Evolutionary conservation across 2,797 vertebrate genomes (phyloP).

Genomic region (Megalops cyprinoides): DNA sequence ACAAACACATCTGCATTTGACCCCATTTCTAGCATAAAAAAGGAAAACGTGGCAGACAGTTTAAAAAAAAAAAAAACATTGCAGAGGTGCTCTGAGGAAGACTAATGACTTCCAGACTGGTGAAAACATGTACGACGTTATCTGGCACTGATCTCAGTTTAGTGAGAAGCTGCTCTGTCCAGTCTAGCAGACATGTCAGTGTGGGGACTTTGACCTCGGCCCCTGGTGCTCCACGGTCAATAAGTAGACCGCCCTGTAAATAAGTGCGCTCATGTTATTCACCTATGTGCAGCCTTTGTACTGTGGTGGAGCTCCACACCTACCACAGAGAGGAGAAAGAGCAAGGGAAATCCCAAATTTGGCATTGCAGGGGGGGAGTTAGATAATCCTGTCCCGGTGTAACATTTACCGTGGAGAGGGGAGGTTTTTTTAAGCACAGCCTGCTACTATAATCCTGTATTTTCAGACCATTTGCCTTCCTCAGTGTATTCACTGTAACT

Average conservation of each 20-base stretch:
- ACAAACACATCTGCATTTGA: background rate
- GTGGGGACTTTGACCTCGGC: slow-evolving; percentile 30
- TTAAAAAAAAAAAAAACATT: too few relatives aligned
- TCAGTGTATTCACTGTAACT: background rate
- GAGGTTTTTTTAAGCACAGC: background rate
- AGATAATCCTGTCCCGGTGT: slow-evolving; percentile 10
- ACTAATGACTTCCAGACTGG: background rate
- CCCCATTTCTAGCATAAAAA: too few relatives aligned
- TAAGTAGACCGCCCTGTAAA: slow-evolving; percentile 36
- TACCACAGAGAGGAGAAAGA: slow-evolving; percentile 25
- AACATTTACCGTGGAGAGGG: slow-evolving; percentile 9
- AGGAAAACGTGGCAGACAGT: too few relatives aligned
- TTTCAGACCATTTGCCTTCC: background rate
- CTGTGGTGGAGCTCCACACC: slow-evolving; percentile 28
- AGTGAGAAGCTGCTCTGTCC: slow-evolving; percentile 19
- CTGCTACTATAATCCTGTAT: background rate
- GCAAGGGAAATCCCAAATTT: slow-evolving; percentile 30
- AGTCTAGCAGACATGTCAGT: slow-evolving; percentile 5
- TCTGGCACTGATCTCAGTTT: background rate
- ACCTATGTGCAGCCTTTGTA: slow-evolving; percentile 30
- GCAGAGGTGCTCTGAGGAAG: background rate
- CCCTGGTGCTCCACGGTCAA: slow-evolving; percentile 29
- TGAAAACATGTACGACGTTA: background rate
- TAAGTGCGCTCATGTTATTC: slow-evolving; percentile 16
- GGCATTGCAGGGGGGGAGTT: slow-evolving; percentile 10